phyloP scores from a whole-genome alignment of 2,888 invertebrate species.

The Spisula solida region DNA sequence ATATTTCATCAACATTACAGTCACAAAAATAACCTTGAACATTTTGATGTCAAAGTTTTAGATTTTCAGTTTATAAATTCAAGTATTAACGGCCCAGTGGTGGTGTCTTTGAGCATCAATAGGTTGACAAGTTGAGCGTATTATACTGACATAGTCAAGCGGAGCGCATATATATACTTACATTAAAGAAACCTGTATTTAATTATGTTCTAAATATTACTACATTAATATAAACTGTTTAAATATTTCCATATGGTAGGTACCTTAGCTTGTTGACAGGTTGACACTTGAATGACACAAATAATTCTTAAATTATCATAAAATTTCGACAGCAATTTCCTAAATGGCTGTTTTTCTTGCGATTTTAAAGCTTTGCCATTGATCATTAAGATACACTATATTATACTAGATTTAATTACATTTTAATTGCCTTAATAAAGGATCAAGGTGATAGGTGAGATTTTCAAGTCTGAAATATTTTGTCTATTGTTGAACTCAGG shows the following conservation, averaged over 20 bases:
- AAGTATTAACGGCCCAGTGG: no score
- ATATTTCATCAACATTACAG: no score
- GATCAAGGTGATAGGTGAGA: slow-evolving; percentile 9
- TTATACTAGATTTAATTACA: slow-evolving; percentile 49
- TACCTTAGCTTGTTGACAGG: background rate
- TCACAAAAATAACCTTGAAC: no score
- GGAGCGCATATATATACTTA: background rate
- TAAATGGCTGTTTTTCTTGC: slow-evolving; percentile 6
- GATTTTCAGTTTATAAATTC: no score
- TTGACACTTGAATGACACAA: slow-evolving; percentile 13
- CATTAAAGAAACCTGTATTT: background rate
- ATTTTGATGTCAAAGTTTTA: no score
- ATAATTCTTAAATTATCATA: slow-evolving; percentile 26
- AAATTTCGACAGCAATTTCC: slow-evolving; percentile 18
- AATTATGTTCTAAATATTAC: background rate
- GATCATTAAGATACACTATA: slow-evolving; percentile 20
- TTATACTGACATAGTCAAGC: background rate
- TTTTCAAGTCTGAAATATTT: background rate
- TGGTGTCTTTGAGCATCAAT: no score
- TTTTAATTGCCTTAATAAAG: slow-evolving; percentile 31
- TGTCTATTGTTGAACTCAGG: background rate
- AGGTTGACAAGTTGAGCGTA: no score
- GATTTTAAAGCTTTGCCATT: slow-evolving; percentile 24
- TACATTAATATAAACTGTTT: background rate
- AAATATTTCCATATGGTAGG: background rate